Conservation (phyloP, 1,140 invertebrate species). For the Euwallacea fornicatus region DNA sequence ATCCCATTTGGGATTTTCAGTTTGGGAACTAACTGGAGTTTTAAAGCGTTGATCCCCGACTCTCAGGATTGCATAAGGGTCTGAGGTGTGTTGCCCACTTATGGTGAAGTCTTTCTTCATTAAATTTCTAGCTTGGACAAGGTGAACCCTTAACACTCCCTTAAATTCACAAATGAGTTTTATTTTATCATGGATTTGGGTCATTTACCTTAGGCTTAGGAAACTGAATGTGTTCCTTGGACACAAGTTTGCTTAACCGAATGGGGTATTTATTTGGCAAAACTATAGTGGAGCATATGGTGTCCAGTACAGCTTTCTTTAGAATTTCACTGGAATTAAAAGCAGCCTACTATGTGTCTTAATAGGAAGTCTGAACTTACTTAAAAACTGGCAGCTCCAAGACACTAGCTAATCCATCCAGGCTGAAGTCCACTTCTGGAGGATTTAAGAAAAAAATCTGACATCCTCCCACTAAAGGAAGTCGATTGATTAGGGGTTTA, state of each 20-base stretch:
- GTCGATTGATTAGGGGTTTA: conserved; percentile 83
- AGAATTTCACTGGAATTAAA: conserved; percentile 74
- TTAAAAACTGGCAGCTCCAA: conserved; percentile 76
- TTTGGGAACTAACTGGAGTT: conserved; percentile 86
- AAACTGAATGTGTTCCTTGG: conserved; percentile 74
- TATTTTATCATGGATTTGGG: no score
- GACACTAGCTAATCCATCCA: conserved; percentile 76
- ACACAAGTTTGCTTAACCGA: conserved; percentile 76
- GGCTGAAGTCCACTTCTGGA: conserved; percentile 90
- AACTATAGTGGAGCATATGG: conserved; percentile 86
- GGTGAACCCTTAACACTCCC: conserved; percentile 82
- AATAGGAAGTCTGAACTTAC: conserved; percentile 11
- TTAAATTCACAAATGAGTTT: conserved; percentile 46
- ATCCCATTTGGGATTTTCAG: conserved; percentile 93
- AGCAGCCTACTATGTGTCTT: conserved; percentile 19
- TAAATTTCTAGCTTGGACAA: conserved; percentile 89
- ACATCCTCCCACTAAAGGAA: conserved; percentile 86
- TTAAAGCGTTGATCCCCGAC: conserved; percentile 87
- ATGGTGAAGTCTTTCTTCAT: conserved; percentile 89
- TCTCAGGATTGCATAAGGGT: conserved; percentile 87
- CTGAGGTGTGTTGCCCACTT: conserved; percentile 91
- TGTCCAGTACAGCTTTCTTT: conserved; percentile 82
- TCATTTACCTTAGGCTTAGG: conserved; percentile 81
- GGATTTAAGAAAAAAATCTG: conserved; percentile 92
- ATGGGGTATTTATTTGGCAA: conserved; percentile 91